phyloP scores from a whole-genome alignment of 2,113 vertebrate genomes.

The Ceyx cyanopectus region DNA sequence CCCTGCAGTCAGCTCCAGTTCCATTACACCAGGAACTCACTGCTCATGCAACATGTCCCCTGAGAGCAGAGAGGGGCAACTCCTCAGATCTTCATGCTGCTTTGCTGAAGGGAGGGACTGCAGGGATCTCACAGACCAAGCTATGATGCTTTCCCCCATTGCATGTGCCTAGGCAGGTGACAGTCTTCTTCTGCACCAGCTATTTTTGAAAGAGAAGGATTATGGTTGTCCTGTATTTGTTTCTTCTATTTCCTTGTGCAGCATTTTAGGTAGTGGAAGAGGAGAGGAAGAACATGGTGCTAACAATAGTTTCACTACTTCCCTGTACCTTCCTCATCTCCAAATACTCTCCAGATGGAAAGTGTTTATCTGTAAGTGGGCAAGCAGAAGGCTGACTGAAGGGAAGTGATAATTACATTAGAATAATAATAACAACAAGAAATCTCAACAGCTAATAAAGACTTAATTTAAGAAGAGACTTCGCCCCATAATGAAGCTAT shows the following conservation, averaged over 20 bases:
- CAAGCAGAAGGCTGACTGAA: conserved; percentile 54
- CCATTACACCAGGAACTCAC: not conserved
- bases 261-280: not conserved
- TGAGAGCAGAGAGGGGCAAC: not conserved
- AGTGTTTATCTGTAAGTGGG: conserved; percentile 47
- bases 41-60: not conserved
- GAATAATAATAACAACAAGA: conserved; percentile 59
- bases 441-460: conserved; percentile 41
- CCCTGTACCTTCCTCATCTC: conserved; percentile 2
- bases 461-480: conserved; percentile 54
- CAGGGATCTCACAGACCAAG: not conserved
- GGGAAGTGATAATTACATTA: conserved; percentile 62
- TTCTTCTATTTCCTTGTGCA: not conserved
- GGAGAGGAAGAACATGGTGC: not conserved
- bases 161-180: not conserved
- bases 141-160: not conserved
- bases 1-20: conserved; percentile 4
- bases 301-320: conserved; percentile 17
- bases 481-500: conserved; percentile 30
- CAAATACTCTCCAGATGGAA: conserved; percentile 61
- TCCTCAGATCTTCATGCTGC: not conserved
- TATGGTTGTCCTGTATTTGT: not conserved
- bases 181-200: not conserved
- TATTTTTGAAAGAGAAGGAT: not conserved
- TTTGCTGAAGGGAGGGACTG: not conserved